phyloP scores from a whole-genome alignment of 2,888 invertebrate species.

The Drosophila meridionalis region DNA sequence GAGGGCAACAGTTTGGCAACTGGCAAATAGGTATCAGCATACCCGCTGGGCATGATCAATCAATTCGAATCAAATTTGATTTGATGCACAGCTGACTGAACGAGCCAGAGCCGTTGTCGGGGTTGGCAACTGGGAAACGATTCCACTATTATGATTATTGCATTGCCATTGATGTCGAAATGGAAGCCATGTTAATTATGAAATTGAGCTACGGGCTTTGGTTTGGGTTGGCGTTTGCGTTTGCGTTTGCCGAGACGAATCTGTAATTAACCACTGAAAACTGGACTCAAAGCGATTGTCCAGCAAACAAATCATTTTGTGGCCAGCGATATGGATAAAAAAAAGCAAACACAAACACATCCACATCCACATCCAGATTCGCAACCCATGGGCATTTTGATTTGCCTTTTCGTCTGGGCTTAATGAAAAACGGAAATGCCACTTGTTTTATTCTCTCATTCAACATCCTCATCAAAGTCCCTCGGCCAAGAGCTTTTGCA shows the following conservation, averaged over 20 bases:
- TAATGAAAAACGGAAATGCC: conserved; percentile 84
- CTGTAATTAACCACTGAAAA: conserved; percentile 44
- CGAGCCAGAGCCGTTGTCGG: conserved; percentile 37
- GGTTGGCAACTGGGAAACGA: conserved; percentile 28
- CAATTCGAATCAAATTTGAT: conserved; percentile 81
- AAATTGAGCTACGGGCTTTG: conserved; percentile 54
- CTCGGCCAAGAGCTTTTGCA: conserved; percentile 17
- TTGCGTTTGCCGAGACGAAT: conserved; percentile 11
- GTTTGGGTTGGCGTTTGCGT: not conserved
- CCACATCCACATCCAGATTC: not conserved
- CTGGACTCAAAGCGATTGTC: conserved; percentile 36
- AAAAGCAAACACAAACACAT: conserved; percentile 8
- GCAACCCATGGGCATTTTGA: conserved; percentile 52
- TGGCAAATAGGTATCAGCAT: conserved; percentile 30
- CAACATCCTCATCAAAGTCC: conserved; percentile 46
- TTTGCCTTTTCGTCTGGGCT: conserved; percentile 49
- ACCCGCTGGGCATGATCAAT: conserved; percentile 85
- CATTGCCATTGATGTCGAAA: conserved; percentile 43
- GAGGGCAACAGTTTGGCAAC: conserved; percentile 34
- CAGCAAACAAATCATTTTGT: conserved; percentile 69
- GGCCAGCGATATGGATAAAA: conserved; percentile 25
- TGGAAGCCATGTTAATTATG: conserved; percentile 69
- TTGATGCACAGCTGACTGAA: conserved; percentile 53
- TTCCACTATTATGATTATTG: conserved; percentile 53
- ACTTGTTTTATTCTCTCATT: conserved; percentile 65